These are phyloP conservation scores for Xylophagus ater DNA, from an alignment of 2,888 invertebrate species.

Conservation along the genomic window DNA sequence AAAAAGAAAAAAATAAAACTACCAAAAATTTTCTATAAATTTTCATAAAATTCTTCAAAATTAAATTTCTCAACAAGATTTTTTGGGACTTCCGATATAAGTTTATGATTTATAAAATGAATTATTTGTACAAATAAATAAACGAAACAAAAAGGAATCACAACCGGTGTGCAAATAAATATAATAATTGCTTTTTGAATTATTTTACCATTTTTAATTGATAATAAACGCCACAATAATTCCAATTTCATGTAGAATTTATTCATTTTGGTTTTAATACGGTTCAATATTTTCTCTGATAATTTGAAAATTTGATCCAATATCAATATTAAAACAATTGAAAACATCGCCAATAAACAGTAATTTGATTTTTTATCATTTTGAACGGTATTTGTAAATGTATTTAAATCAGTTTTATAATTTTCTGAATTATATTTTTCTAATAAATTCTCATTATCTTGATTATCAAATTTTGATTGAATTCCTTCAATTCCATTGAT, in stretches of 20 bases:
- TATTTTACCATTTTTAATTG: neutral
- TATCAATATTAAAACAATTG: conserved; percentile 2
- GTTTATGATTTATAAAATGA: neutral
- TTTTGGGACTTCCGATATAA: conserved; percentile 5
- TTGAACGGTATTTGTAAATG: no score
- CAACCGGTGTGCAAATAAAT: conserved; percentile 7
- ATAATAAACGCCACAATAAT: conserved; percentile 2
- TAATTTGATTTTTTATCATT: no score
- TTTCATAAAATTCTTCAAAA: conserved; percentile 10
- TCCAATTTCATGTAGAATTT: conserved; percentile 1
- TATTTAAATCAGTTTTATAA: no score
- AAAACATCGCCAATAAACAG: conserved; percentile 1
- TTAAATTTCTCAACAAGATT: conserved; percentile 5
- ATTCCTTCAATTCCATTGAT: no score
- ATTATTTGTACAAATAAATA: conserved; percentile 11
- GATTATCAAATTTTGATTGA: no score
- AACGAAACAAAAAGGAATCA: conserved; percentile 4
- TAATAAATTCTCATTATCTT: no score
- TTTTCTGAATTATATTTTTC: no score
- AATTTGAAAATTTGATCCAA: neutral
- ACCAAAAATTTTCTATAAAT: no score
- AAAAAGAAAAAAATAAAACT: no score
- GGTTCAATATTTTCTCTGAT: conserved; percentile 1
- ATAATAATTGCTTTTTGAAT: neutral
- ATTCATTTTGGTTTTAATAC: neutral